These are phyloP conservation scores for Tridacna gigas DNA, from an alignment of 2,888 invertebrate species.

Conservation along the genomic window DNA sequence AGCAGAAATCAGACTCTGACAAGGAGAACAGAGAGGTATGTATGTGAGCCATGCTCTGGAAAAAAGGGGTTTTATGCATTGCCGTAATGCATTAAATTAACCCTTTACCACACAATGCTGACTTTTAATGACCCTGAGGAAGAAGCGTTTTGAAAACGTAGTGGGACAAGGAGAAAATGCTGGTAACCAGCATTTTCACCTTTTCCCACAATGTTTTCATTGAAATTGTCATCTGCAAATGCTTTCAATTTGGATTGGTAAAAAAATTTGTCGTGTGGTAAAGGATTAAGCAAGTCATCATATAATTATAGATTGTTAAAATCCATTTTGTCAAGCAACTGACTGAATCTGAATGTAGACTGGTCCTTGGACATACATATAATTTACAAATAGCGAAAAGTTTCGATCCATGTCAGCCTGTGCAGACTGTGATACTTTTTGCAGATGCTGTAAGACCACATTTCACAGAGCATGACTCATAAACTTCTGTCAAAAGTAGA, in stretches of 20 bases:
- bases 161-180: not conserved
- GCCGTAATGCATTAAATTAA: not conserved
- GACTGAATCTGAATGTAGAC: too few species aligned
- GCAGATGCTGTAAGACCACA: too few species aligned
- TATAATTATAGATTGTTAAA: too few species aligned
- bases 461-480: too few species aligned
- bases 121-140: not conserved
- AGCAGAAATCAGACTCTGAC: conserved; percentile 67
- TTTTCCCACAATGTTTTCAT: not conserved
- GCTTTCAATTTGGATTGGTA: not conserved
- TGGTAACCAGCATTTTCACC: not conserved
- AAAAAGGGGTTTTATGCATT: not conserved
- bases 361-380: too few species aligned
- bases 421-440: too few species aligned
- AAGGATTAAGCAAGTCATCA: not conserved
- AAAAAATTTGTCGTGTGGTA: not conserved
- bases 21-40: conserved; percentile 80
- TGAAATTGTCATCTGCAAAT: not conserved
- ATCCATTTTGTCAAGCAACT: too few species aligned
- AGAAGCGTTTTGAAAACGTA: not conserved
- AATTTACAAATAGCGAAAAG: too few species aligned
- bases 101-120: not conserved
- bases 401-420: too few species aligned
- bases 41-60: not conserved
- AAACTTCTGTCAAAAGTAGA: too few species aligned